Base-by-base conservation (phyloP, 2,797 vertebrate genomes). In the Tiaroga cobitis region DNA sequence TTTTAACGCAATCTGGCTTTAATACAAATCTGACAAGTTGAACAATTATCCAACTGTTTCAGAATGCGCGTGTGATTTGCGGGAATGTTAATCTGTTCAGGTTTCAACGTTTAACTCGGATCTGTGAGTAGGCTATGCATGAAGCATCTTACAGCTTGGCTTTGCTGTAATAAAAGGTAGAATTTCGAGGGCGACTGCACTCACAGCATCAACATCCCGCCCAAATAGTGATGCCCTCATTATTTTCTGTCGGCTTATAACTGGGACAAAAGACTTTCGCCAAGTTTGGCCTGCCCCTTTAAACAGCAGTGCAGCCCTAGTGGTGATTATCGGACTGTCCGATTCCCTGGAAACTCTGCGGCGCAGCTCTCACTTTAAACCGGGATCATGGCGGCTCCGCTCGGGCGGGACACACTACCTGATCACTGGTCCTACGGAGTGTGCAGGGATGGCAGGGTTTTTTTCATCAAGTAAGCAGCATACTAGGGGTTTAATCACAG, bases 351-450 rank as follows among this genome's bases (percentile, higher is more conserved):
- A 89, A 93, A 93, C 93, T 94, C 87, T 91, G 92, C 89, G 86
- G 90, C 91, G 85, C 88, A 86, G 91, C 91, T 87, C 74, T 83
- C 77, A 91, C 76, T 90, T 93, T 92, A 79, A 91, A 70, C 91
- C 91, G 90, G 92, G 94, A 97, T 96, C 96, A 98, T 97, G 97
- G 97, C 97, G 97, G 96, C 96, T 87, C 93, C 95, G 92, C 96
- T 96, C 93, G 96, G 95, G 96, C 96, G 97, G 96, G 97, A 98
- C 94, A 94, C 95, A 88, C 94, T 99, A 94, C 97, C 98, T 92
- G 97, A 97, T 90, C 94, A 95, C 93, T 99, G 98, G 97, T 97
- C 97, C 49, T 99, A 98, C 67, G 98, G 98, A 92, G 98, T 99
- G 91, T 98, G 97, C 86, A 89, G 93, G 86, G 98, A 99, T 91